These are phyloP conservation scores for Nymphicus hollandicus DNA, from an alignment of 2,113 vertebrate genomes.

Conservation along the genomic window DNA sequence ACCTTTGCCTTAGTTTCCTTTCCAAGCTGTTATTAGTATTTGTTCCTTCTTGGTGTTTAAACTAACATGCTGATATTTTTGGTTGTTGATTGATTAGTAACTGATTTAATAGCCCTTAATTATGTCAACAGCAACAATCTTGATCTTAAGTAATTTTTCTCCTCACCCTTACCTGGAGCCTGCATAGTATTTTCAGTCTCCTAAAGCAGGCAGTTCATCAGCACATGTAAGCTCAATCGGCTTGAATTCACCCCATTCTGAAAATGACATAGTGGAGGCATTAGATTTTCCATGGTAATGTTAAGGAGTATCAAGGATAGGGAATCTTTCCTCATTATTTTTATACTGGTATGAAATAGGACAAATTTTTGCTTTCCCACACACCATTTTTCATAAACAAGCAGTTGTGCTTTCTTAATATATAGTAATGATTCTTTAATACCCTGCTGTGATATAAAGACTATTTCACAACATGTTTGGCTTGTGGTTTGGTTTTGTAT, in stretches of 20 bases:
- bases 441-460: not conserved
- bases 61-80: not conserved
- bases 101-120: not conserved
- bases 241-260: not conserved
- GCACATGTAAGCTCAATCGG: not conserved
- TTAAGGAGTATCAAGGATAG: not conserved
- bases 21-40: not conserved
- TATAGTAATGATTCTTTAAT: not conserved
- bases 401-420: not conserved
- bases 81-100: not conserved
- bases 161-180: not conserved
- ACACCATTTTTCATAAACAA: not conserved
- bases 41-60: not conserved
- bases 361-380: not conserved
- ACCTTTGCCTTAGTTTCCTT: not conserved
- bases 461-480: not conserved
- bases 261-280: not conserved
- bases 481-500: not conserved
- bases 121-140: not conserved
- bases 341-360: not conserved
- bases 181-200: not conserved
- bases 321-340: not conserved
- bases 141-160: not conserved
- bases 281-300: not conserved
- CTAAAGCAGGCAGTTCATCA: not conserved